phyloP scores from a whole-genome alignment of 2,888 invertebrate genomes.

The Drosophila cracens region DNA sequence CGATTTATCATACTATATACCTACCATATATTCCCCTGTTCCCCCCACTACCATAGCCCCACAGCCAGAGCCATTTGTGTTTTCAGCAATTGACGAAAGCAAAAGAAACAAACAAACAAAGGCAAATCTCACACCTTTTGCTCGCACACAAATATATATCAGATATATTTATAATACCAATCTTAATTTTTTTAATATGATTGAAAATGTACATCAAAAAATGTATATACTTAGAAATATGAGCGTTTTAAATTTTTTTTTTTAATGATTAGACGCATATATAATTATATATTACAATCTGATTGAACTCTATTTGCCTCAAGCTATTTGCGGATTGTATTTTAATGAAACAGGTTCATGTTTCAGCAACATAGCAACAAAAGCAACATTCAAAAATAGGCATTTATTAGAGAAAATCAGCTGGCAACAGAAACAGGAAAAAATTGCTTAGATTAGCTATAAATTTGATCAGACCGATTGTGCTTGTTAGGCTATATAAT shows the following conservation, averaged over 20 bases:
- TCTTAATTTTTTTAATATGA: neutral
- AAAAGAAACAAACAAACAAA: conserved; percentile 66
- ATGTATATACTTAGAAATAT: neutral
- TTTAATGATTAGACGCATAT: neutral
- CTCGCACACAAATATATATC: conserved; percentile 32
- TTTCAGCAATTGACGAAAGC: conserved; percentile 69
- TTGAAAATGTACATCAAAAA: neutral
- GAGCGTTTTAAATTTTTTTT: too few relatives aligned
- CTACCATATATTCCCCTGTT: neutral
- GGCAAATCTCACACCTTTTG: conserved; percentile 63
- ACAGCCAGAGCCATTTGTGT: conserved; percentile 22
- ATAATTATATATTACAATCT: conserved; percentile 8
- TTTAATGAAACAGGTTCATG: conserved; percentile 37
- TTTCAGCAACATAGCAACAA: conserved; percentile 33
- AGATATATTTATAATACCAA: neutral
- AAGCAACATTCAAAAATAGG: conserved; percentile 35
- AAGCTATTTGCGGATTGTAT: conserved; percentile 36
- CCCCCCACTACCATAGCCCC: conserved; percentile 11
- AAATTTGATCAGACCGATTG: neutral
- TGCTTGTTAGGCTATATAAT: neutral
- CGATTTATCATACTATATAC: conserved; percentile 60
- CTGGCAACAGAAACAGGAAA: conserved; percentile 1
- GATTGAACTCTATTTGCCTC: conserved; percentile 20
- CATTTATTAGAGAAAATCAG: conserved; percentile 21
- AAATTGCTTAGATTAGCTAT: neutral